phyloP scores from a whole-genome alignment of 2,797 vertebrate species.

The Acanthis flammea region DNA sequence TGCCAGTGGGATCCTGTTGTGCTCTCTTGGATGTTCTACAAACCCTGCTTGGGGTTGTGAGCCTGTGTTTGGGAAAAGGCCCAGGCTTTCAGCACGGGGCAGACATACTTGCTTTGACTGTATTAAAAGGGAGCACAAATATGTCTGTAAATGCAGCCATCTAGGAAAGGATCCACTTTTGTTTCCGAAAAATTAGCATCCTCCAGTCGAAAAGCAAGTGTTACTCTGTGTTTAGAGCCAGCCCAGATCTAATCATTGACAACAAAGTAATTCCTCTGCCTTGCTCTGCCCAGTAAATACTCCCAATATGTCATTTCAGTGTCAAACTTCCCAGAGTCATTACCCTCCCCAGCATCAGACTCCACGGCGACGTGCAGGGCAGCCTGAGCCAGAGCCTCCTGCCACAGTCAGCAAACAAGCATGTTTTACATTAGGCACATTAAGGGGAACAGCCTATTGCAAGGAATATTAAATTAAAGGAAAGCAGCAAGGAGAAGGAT shows the following conservation, averaged over 20 bases:
- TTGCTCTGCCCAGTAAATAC: background rate
- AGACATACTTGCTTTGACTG: background rate
- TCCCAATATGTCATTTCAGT: background rate
- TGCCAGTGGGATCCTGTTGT: background rate
- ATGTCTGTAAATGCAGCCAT: background rate
- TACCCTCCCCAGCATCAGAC: slow-evolving; percentile 38
- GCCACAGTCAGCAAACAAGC: slow-evolving; percentile 40
- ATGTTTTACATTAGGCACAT: slow-evolving; percentile 47
- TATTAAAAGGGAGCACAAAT: background rate
- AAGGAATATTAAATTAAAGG: slow-evolving; percentile 35
- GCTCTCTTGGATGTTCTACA: background rate
- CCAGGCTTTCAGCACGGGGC: background rate
- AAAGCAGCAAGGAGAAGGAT: slow-evolving; percentile 13
- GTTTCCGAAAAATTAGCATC: background rate
- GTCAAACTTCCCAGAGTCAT: slow-evolving; percentile 24
- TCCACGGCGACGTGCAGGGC: slow-evolving; percentile 28
- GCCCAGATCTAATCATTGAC: background rate
- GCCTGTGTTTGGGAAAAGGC: background rate
- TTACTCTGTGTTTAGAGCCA: background rate
- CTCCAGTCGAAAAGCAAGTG: background rate
- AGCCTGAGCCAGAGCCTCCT: slow-evolving; percentile 48
- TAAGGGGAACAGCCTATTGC: slow-evolving; percentile 2
- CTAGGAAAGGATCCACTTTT: slow-evolving; percentile 37
- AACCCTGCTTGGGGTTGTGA: background rate
- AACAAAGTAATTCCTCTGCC: background rate